Conservation (phyloP, 37 sponge, comb jelly and placozoan species). For the Hormiphora californensis region DNA sequence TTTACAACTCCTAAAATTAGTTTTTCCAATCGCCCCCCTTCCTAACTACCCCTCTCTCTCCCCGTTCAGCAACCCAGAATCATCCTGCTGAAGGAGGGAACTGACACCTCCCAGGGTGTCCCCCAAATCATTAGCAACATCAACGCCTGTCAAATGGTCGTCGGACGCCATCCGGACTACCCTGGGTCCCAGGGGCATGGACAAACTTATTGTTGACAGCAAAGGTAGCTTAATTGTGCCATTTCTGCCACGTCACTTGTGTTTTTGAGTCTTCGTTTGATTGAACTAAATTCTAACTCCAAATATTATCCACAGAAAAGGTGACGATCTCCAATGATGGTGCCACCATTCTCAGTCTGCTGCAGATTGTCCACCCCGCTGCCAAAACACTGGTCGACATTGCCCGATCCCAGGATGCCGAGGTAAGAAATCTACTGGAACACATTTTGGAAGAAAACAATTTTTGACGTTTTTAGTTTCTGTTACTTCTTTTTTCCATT, state of each 20-base stretch:
- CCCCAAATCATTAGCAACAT: slow-evolving; percentile 98
- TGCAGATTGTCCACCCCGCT: slow-evolving; percentile 96
- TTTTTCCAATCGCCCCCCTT: no score
- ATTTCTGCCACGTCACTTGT: not conserved
- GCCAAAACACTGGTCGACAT: slow-evolving; percentile 96
- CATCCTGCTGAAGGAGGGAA: slow-evolving; percentile 94
- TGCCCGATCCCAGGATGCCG: slow-evolving; percentile 95
- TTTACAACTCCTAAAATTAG: no score
- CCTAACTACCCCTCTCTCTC: no score
- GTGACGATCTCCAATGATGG: slow-evolving; percentile 99
- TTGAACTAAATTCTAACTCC: not conserved
- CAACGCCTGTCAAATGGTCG: slow-evolving; percentile 83
- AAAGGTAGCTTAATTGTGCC: slow-evolving; percentile 61
- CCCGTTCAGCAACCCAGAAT: slow-evolving; percentile 75
- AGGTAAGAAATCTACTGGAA: slow-evolving; percentile 59
- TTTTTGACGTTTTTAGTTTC: not conserved
- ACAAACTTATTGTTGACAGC: slow-evolving; percentile 95
- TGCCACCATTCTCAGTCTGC: slow-evolving; percentile 89
- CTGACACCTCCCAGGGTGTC: slow-evolving; percentile 95
- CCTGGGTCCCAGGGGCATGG: slow-evolving; percentile 96
- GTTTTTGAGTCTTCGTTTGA: no score
- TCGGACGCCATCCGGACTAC: slow-evolving; percentile 87
- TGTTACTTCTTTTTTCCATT: not conserved
- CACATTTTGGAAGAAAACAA: no score
- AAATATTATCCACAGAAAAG: slow-evolving; percentile 66